phyloP scores from a whole-genome alignment of 2,113 vertebrate genomes.

The Poeciliopsis turrubarensis region DNA sequence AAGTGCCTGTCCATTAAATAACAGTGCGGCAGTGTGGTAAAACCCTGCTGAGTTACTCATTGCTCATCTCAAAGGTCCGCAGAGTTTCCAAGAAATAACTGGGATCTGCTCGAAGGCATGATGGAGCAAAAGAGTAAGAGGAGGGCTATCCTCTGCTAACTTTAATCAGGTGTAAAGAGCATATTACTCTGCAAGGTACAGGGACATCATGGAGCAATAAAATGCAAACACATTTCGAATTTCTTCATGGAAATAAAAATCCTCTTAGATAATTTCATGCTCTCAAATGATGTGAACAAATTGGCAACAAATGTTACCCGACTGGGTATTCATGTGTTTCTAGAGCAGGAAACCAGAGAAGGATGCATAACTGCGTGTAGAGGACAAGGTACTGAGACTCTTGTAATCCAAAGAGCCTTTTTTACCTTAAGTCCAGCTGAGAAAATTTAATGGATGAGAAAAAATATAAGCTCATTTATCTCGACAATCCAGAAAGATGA shows the following conservation, averaged over 20 bases:
- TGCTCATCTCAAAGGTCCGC: constrained; percentile 54
- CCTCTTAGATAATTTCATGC: background rate
- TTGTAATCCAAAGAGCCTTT: too few relatives aligned
- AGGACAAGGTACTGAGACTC: too few relatives aligned
- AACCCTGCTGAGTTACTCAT: constrained; percentile 42
- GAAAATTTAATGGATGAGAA: too few relatives aligned
- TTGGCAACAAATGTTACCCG: constrained; percentile 44
- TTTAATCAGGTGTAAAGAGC: constrained; percentile 61
- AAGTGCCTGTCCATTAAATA: constrained; percentile 53
- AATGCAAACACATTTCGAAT: background rate
- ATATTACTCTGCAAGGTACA: constrained; percentile 40
- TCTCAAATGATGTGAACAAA: constrained; percentile 20
- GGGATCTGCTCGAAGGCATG: constrained; percentile 38
- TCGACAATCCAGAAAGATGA: too few relatives aligned
- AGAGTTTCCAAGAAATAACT: constrained; percentile 40
- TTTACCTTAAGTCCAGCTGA: too few relatives aligned
- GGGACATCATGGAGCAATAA: constrained; percentile 13
- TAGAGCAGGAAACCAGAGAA: background rate
- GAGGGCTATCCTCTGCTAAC: constrained; percentile 60
- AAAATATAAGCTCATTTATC: too few relatives aligned
- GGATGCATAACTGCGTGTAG: too few relatives aligned
- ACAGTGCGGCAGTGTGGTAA: constrained; percentile 19
- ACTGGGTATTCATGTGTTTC: background rate
- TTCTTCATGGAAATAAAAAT: too few relatives aligned
- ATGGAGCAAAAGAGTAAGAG: constrained; percentile 35